Evolutionary conservation across 2,113 vertebrate genomes (phyloP).

Genomic region (Oreochromis tanganicae): DNA sequence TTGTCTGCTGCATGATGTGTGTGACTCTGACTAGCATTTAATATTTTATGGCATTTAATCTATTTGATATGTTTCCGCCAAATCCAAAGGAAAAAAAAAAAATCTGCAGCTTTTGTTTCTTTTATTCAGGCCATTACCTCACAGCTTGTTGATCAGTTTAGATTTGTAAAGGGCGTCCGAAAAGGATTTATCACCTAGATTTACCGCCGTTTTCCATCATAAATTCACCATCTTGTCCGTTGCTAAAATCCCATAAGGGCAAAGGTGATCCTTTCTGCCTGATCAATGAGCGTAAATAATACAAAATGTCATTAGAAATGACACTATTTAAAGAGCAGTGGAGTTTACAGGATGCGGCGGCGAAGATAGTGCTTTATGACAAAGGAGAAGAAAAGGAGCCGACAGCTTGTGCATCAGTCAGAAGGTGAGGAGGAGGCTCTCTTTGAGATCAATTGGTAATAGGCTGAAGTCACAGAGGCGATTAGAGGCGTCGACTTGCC

Average conservation of each 20-base stretch:
- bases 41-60: constrained; percentile 73
- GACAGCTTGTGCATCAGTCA: constrained; percentile 41
- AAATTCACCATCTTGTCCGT: constrained; percentile 19
- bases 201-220: constrained; percentile 10
- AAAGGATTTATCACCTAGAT: constrained; percentile 38
- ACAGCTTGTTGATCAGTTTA: constrained; percentile 57
- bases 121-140: constrained; percentile 55
- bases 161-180: constrained; percentile 42
- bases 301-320: not conserved
- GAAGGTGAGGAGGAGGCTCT: constrained; percentile 51
- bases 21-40: constrained; percentile 61
- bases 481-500: constrained; percentile 67
- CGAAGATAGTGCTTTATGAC: constrained; percentile 44
- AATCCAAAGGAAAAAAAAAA: constrained; percentile 25
- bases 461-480: constrained; percentile 67
- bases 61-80: constrained; percentile 65
- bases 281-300: constrained; percentile 15
- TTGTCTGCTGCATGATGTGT: constrained; percentile 42
- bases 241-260: constrained; percentile 9
- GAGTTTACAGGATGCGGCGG: not conserved
- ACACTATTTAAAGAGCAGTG: constrained; percentile 15
- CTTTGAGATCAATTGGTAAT: constrained; percentile 70
- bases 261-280: constrained; percentile 12
- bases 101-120: constrained; percentile 44
- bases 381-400: constrained; percentile 44